Evolutionary conservation across 2,888 invertebrate species (phyloP), one percentile per base, ranked within the genome.

Genomic region (Enoplolaimus lenunculus): DNA sequence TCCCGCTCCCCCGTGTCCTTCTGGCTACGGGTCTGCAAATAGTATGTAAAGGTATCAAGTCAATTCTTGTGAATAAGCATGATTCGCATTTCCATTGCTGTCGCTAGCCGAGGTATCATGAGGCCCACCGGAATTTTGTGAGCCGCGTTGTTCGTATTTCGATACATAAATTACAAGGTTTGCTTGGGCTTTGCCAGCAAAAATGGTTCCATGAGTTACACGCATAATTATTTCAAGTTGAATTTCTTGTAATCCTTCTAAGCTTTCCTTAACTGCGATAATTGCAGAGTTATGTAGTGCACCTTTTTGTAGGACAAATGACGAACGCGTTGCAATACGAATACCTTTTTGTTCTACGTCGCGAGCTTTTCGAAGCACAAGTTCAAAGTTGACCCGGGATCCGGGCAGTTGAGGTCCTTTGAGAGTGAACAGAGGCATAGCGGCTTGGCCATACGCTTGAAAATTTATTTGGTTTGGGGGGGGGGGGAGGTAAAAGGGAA

Each of bases 371-470:
- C 67, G 67, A 28, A 84, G 75, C 59, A 78, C 77, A 34, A 84
- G 78, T 62, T 79, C 79, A 78, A 84, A 84, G 30, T 80, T 77
- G 72, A 83, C 81, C 13, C 75, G 75, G 70, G 81, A 79, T 72
- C 80, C 79, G 16, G 74, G 70, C 1, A 77, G 74, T 30, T 74
- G 73, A 21, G 80, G 81, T 2, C 81, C 81, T 21, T 82, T 80
- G 79, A 84, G 82, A 28, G 82, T 82, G 77, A 84, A 78, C 86
- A 95, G 89, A 7, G 90, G 90, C 82, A 95, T 94, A 7, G 95
- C 84, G 70, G 90, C 89, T 45, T 89, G 84, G 21, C 45, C 45
- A 21, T 45, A 45, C 73, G 83, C 78, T 1, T 84, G 76, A 31
- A 83, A 78, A 70, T 81, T 80, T 66, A 83, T 80, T 68, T 90